Base-by-base conservation (phyloP, 2,797 vertebrate species). In the Pygocentrus nattereri region DNA sequence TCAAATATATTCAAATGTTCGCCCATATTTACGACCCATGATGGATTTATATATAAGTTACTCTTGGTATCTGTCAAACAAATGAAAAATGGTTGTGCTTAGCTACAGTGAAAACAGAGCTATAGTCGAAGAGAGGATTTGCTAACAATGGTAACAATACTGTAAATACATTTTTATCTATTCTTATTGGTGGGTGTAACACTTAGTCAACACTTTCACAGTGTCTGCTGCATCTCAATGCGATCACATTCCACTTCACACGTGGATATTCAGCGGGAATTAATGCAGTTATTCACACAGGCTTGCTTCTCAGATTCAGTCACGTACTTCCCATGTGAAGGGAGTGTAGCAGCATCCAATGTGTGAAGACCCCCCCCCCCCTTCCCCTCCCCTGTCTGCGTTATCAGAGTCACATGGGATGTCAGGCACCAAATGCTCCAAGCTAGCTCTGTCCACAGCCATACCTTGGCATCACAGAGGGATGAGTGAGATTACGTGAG, bases 251-350 rank as follows among this genome's bases (percentile, higher is more conserved):
- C 23, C 69, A 79, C 44, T 80, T 50, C 64, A 68, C 62, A 49
- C 6, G 50, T 72, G 70, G 50, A 72, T n/a, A 54, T 73, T 59
- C 64, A 61, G 74, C 56, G 31, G 16, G 70, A 83, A 52, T 71
- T 58, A 74, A 65, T 76, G 25, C 71, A 34, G 67, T 67, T 76
- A 62, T 79, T 83, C 25, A 71, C 21, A 59, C 78, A 30, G 25
- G 47, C 62, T 47, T 61, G 56, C 25, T 56, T 10, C 62, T 78
- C 27, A 23, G 44, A 59, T 23, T 25, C 4, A 31, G 59, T 78
- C n/a, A 23, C 19, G 19, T 64, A 25, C 61, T 78, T 82, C 25
- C 58, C 71, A 80, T 38, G 27, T 50, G 54, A 78, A 25, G 50
- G 54, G 56, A 78, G 41, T 65, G 23, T 82, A 76, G 69, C 74